These are phyloP conservation scores for Lissocephala sabroskyi DNA, from an alignment of 2,888 invertebrate genomes.

Conservation along the genomic window DNA sequence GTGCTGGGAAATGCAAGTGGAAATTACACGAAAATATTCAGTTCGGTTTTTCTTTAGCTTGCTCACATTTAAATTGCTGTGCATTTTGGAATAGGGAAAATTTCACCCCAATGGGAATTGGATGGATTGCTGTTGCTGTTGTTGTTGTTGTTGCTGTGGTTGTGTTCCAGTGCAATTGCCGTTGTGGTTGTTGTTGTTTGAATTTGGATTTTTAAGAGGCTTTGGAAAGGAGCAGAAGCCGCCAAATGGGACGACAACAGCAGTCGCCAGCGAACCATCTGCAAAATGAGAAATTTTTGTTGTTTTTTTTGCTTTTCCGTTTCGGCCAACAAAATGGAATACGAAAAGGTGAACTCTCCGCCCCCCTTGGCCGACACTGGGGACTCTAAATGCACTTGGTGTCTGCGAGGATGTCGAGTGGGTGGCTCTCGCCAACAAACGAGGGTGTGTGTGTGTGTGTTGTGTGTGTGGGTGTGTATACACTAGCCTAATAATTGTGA, in stretches of 20 bases:
- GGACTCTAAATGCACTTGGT: too few species aligned
- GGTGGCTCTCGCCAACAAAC: conserved; percentile 5
- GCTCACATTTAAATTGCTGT: conserved; percentile 2
- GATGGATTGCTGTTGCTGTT: conserved; percentile 17
- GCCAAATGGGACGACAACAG: conserved; percentile 63
- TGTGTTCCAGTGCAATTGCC: conserved; percentile 19
- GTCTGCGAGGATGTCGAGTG: too few species aligned
- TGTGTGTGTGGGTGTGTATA: background rate
- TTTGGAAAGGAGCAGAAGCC: conserved; percentile 58
- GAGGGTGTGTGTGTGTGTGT: background rate
- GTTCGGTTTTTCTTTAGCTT: conserved; percentile 3
- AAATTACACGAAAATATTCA: too few species aligned
- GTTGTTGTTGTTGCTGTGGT: conserved; percentile 11
- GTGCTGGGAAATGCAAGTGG: too few species aligned
- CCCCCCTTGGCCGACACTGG: too few species aligned
- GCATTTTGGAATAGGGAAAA: too few species aligned
- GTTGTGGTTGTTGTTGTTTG: conserved; percentile 14
- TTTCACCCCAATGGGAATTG: background rate
- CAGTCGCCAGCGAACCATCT: conserved; percentile 66
- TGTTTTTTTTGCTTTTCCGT: conserved; percentile 26
- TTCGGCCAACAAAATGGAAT: too few species aligned
- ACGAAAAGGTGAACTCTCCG: too few species aligned
- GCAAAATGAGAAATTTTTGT: conserved; percentile 58
- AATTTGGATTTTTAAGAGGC: conserved; percentile 12
- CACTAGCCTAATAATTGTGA: background rate